These are phyloP conservation scores for Rhinopithecus roxellana DNA, from an alignment of 2,113 vertebrate genomes.

Conservation along the genomic window DNA sequence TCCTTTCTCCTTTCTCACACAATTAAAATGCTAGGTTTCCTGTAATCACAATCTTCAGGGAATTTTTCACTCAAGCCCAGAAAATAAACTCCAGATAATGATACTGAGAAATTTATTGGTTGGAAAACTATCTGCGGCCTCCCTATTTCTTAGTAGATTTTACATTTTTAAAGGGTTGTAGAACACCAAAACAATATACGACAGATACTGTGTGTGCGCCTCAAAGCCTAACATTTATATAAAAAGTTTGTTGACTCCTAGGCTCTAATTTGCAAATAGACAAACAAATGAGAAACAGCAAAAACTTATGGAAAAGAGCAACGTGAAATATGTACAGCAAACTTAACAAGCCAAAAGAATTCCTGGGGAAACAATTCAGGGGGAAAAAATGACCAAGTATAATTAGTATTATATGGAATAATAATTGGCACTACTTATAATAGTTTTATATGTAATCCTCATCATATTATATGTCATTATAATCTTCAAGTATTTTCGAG, in stretches of 20 bases:
- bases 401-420: conserved; percentile 2
- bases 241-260: not conserved
- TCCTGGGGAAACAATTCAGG: not conserved
- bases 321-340: not conserved
- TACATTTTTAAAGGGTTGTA: not conserved
- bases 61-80: not conserved
- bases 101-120: not conserved
- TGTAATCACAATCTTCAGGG: not conserved
- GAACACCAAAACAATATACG: not conserved
- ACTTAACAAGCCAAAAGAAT: not conserved
- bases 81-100: not conserved
- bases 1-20: not conserved
- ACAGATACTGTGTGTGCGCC: not conserved
- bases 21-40: not conserved
- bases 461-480: not conserved
- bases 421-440: not conserved
- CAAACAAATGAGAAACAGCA: not conserved
- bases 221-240: not conserved
- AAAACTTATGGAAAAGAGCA: not conserved
- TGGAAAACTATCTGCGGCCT: not conserved
- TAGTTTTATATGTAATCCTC: not conserved
- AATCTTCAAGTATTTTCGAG: not conserved
- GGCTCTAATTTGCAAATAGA: not conserved
- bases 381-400: not conserved
- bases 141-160: not conserved